Evolutionary conservation across 2,797 vertebrate species (phyloP), one percentile per base, ranked within the genome.

Genomic region (Anisognathus igniventris): DNA sequence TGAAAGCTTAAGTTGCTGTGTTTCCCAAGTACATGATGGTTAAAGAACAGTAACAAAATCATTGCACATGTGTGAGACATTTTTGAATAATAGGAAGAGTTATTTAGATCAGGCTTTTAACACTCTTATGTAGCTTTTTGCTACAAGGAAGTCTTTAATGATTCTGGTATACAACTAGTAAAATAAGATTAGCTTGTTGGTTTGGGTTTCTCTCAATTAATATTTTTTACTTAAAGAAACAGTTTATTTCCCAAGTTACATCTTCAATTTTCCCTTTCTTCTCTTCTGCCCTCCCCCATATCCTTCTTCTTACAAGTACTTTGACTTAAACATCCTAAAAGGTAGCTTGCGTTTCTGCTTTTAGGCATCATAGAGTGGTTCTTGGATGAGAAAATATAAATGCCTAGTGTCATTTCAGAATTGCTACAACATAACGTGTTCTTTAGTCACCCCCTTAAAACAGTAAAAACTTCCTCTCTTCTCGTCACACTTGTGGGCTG

Each of bases 61-160:
- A 79, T 33, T 7, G 23, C 0, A 8, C 14, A 27, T 2, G 1
- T 4, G 1, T 39, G 56, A 82, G 31, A 24, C 23, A 15, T 67
- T 92, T 82, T 45, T 85, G 16, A 85, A 44, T 40, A 83, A 62
- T 4, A 81, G 12, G 14, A 76, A 44, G 17, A 33, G 19, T 53
- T 70, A 10, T 62, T 86, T 74, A 19, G 30, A 53, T 37, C 21
- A 53, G 11, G 27, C 27, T 68, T 68, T 71, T 53, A 65, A 68
- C 2, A 16, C 8, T 66, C 22, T 48, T 56, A 3, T 6, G 45
- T 14, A 37, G 12, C 16, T 53, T 64, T 75, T 37, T 81, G n/a
- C 42, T 68, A 62, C 54, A 90, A 85, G 47, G 8, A 85, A 85
- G 20, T 78, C 30, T 14, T 85, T 72, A 1, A 57, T 57, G 7